phyloP scores from a whole-genome alignment of 2,113 vertebrate species.

The Gambusia affinis region DNA sequence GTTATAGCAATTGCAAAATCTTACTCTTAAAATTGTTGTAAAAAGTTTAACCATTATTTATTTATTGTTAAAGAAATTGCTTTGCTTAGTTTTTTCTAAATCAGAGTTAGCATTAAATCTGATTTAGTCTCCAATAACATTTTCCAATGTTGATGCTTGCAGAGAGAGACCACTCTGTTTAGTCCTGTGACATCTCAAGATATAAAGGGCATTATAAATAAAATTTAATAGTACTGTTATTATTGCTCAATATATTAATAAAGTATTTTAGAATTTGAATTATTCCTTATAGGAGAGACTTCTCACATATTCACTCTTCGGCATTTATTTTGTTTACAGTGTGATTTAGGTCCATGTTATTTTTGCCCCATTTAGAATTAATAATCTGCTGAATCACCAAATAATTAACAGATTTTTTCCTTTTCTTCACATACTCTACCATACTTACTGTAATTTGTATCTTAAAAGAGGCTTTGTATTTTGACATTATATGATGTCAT shows the following conservation, averaged over 20 bases:
- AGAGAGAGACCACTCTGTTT: too few species aligned
- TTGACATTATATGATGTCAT: neutral
- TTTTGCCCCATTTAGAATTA: neutral
- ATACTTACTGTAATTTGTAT: too few species aligned
- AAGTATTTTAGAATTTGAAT: too few species aligned
- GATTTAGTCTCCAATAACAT: too few species aligned
- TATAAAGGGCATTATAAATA: too few species aligned
- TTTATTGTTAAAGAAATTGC: neutral
- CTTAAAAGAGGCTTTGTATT: neutral
- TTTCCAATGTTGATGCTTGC: too few species aligned
- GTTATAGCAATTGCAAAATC: neutral
- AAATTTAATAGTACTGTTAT: too few species aligned
- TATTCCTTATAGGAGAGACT: neutral
- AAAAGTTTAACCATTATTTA: neutral
- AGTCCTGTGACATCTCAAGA: too few species aligned
- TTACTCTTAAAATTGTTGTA: neutral
- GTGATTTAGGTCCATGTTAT: neutral
- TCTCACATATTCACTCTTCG: neutral
- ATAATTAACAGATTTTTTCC: neutral
- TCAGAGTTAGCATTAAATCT: too few species aligned
- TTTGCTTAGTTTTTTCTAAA: too few species aligned
- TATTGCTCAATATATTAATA: too few species aligned
- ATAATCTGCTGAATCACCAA: too few species aligned
- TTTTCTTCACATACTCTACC: neutral
- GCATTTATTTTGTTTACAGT: neutral